Evolutionary conservation across 1,140 invertebrate genomes (phyloP), one percentile per base, ranked within the genome.

Genomic region (Drosophila ambigua): DNA sequence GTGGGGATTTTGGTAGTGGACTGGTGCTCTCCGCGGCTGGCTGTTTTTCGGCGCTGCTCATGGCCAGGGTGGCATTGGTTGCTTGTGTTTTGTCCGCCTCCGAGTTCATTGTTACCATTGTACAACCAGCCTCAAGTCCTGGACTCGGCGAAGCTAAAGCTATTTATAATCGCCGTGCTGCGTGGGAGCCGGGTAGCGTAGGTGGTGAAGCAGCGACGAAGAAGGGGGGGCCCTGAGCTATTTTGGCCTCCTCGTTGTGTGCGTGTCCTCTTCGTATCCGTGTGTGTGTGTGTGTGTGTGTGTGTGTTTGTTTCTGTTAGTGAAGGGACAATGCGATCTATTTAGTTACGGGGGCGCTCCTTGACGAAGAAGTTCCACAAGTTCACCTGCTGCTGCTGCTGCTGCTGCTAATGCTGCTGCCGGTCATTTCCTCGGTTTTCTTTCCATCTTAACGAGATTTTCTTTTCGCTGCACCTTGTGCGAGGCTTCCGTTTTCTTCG

Each of bases 31-130:
- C 58, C 6, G 50, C 68, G 23, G 64, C 50, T 57, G 79, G 57
- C 57, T 73, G 54, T 53, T 84, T 79, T 48, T 66, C 41, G 49
- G 75, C 72, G 23, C 53, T 73, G 65, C 72, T 84, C 77, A 72
- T 74, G 43, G 78, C 67, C 50, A 75, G 76, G 48, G 51, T 69
- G 52, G 88, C 87, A 67, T 72, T 83, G 60, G 80, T 79, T 76
- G 83, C 81, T 72, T 85, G 85, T 52, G 90, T 91, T 83, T 91
- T 91, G 87, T 92, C 90, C 69, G 88, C 80, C 72, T 92, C 91
- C 60, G 91, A 91, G 64, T 90, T 92, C 91, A 92, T 92, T 67
- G 91, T 92, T 90, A 92, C 91, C 91, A 92, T 92, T 80, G 85
- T 92, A 53, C 65, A 74, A 57, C 43, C 43, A 16, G 26, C 48